A percentile compares a stretch with the other conserved stretches of the same genome.
Conservation (phyloP, 1,140 invertebrate genomes). For the Rhyacophila brunnea region DNA sequence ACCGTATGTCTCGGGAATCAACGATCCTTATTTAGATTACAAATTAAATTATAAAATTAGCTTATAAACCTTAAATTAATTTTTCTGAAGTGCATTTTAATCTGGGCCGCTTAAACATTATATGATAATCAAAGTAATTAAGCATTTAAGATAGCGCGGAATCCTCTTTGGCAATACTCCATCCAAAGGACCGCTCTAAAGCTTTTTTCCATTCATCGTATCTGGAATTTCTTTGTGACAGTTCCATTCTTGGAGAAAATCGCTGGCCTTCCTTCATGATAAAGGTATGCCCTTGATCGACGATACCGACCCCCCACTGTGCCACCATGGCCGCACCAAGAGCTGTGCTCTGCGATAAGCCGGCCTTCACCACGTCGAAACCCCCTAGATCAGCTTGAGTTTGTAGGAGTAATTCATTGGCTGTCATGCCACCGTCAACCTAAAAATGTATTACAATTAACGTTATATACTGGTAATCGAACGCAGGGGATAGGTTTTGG, state of each 20-base stretch:
- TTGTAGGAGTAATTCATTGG: constrained; percentile 85
- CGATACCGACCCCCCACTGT: constrained; percentile 63
- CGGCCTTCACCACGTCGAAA: constrained; percentile 66
- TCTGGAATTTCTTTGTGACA: constrained; percentile 68
- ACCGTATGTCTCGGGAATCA: too few species aligned
- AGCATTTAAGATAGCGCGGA: too few species aligned
- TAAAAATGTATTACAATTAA: constrained; percentile 52
- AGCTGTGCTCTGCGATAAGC: constrained; percentile 82
- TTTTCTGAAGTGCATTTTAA: too few species aligned
- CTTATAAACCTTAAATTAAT: too few species aligned
- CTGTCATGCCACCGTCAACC: constrained; percentile 93
- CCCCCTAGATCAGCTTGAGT: constrained; percentile 58
- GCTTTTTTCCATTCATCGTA: constrained; percentile 85
- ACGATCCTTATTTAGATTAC: too few species aligned
- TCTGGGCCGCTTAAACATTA: too few species aligned
- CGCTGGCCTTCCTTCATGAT: constrained; percentile 58
- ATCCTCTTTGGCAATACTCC: constrained; percentile 45
- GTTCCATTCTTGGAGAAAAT: constrained; percentile 67
- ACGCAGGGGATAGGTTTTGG: too few species aligned
- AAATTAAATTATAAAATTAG: too few species aligned
- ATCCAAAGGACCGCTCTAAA: constrained; percentile 74
- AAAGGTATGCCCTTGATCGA: constrained; percentile 39
- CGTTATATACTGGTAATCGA: too few species aligned
- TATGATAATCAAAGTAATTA: too few species aligned
- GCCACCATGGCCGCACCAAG: constrained; percentile 81